These are phyloP conservation scores for Gymnosoma rotundatum DNA, from an alignment of 2,888 invertebrate species.

Conservation along the genomic window DNA sequence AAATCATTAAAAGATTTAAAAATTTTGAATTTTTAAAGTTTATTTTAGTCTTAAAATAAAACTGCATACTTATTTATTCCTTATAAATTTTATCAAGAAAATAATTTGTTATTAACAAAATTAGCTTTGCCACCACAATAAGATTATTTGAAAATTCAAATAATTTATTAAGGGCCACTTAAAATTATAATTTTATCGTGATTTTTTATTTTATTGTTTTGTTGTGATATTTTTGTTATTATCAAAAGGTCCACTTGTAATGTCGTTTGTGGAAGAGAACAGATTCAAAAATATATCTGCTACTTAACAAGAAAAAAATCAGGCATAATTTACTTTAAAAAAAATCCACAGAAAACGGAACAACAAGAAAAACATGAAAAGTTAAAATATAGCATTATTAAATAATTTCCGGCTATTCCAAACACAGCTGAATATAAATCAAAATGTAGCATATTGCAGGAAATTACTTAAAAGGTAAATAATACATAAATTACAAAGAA, in stretches of 20 bases:
- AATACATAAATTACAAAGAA: constrained; percentile 72
- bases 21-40: too few relatives aligned
- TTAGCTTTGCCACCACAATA: too few relatives aligned
- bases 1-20: too few relatives aligned
- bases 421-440: constrained; percentile 58
- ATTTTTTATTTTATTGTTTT: neutral
- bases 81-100: too few relatives aligned
- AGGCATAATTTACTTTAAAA: constrained; percentile 6
- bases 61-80: too few relatives aligned
- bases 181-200: neutral
- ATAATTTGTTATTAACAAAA: too few relatives aligned
- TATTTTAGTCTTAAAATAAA: too few relatives aligned
- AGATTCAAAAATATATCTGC: neutral
- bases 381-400: constrained; percentile 11
- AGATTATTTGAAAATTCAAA: neutral
- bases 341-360: neutral
- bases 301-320: neutral
- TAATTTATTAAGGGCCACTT: neutral
- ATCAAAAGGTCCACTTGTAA: neutral
- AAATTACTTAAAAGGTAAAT: constrained; percentile 72
- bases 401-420: constrained; percentile 28
- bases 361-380: neutral
- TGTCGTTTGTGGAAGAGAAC: neutral
- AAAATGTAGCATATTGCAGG: constrained; percentile 71
- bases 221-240: neutral